Percentiles rank a stretch among this genome's conserved stretches.
These are phyloP conservation scores for Microcebus ravelobensis DNA, from an alignment of 2,113 vertebrate species.

Conservation along the genomic window DNA sequence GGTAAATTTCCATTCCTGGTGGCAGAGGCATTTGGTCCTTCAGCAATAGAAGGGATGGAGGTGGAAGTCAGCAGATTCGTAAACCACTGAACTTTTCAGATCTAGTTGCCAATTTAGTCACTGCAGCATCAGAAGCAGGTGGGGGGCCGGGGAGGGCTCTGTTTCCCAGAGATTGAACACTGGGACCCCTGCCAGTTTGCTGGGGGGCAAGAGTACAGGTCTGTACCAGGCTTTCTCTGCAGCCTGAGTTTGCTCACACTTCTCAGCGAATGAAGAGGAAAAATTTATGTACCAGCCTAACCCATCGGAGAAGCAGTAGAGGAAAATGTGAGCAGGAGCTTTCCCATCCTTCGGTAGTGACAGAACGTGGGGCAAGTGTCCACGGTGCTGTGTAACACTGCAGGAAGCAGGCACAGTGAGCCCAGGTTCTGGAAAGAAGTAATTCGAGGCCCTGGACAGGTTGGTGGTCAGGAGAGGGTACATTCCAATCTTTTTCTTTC, in stretches of 20 bases:
- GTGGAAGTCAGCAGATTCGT: not conserved
- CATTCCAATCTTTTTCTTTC: not conserved
- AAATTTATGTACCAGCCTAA: not conserved
- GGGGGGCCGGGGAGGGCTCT: not conserved
- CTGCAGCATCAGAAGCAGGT: too few species aligned
- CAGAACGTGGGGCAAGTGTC: not conserved
- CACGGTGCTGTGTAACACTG: rapidly evolving
- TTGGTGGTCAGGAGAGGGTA: not conserved
- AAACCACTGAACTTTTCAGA: not conserved
- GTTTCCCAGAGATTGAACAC: not conserved
- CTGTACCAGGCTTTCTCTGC: not conserved
- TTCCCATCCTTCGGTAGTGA: not conserved
- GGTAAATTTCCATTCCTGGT: not conserved
- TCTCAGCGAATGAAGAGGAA: not conserved
- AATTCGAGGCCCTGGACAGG: not conserved
- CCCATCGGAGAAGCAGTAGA: not conserved
- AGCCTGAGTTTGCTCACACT: not conserved
- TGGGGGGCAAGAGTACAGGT: not conserved
- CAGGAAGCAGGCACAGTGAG: not conserved
- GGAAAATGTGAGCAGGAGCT: not conserved
- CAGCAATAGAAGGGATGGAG: not conserved
- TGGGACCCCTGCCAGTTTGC: too few species aligned
- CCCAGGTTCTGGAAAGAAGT: not conserved
- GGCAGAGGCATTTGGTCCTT: not conserved
- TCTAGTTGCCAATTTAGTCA: not conserved